Evolutionary conservation across 2,113 vertebrate genomes (phyloP).

Genomic region (Sisor rabdophorus): DNA sequence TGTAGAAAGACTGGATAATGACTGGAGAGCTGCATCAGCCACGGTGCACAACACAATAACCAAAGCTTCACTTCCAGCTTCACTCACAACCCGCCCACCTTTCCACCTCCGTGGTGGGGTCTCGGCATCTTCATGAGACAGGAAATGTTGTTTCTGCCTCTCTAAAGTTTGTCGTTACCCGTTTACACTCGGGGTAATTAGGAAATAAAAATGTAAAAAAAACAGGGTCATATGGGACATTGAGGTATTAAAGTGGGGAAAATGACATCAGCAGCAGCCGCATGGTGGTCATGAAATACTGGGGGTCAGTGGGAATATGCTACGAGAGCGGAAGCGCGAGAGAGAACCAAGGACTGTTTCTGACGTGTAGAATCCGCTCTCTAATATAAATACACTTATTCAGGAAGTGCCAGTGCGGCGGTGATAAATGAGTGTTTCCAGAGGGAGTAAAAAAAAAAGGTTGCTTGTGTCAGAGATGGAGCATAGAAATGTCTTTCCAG

Average conservation of each 20-base stretch:
- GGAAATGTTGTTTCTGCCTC: too few species aligned
- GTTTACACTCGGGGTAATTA: not conserved
- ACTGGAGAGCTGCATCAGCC: slow-evolving; percentile 3
- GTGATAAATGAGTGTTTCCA: slow-evolving; percentile 60
- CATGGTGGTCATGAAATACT: slow-evolving; percentile 23
- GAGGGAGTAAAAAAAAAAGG: slow-evolving; percentile 43
- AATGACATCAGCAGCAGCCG: slow-evolving; percentile 51
- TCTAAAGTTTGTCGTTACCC: slow-evolving; percentile 13
- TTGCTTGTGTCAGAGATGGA: slow-evolving; percentile 40
- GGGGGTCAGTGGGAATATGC: not conserved
- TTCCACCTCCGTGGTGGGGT: slow-evolving; percentile 8
- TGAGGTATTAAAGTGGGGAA: slow-evolving; percentile 47
- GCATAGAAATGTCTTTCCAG: slow-evolving; percentile 50
- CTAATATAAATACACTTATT: slow-evolving; percentile 61
- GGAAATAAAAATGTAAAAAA: not conserved
- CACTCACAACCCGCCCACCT: slow-evolving; percentile 7
- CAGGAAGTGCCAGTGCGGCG: slow-evolving; percentile 56
- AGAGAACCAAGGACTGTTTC: slow-evolving; percentile 39
- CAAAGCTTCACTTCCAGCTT: not conserved
- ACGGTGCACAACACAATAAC: slow-evolving; percentile 3
- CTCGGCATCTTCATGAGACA: slow-evolving; percentile 4
- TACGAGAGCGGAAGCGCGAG: not conserved
- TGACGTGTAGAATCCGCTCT: slow-evolving; percentile 53
- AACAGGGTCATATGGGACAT: slow-evolving; percentile 41
- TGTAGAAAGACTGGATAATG: too few species aligned